Conservation (phyloP, 2,797 vertebrate species). For the Hippopotamyrus pictus region DNA sequence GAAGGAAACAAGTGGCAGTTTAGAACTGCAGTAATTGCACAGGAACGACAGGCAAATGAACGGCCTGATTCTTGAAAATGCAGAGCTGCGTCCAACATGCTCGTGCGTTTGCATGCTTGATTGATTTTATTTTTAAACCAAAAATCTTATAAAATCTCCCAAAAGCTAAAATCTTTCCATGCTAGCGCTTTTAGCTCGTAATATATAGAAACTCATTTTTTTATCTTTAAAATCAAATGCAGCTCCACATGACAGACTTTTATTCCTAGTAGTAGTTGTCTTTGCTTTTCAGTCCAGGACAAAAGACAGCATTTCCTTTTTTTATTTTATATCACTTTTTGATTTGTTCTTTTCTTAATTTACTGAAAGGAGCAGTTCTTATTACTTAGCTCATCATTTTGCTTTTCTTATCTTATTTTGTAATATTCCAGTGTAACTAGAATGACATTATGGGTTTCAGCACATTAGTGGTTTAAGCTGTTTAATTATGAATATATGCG, state of each 20-base stretch:
- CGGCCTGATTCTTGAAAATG: slow-evolving; percentile 11
- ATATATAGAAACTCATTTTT: neutral
- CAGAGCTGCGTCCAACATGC: neutral
- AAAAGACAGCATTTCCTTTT: neutral
- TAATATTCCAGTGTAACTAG: neutral
- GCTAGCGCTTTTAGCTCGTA: neutral
- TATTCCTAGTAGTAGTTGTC: neutral
- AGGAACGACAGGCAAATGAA: slow-evolving; percentile 22
- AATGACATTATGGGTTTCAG: neutral
- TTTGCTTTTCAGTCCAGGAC: neutral
- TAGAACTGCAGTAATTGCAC: slow-evolving; percentile 21
- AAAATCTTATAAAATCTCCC: neutral
- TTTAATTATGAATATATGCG: neutral
- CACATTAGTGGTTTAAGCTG: neutral
- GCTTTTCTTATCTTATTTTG: neutral
- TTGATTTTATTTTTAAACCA: neutral
- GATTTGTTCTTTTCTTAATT: neutral
- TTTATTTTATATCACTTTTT: neutral
- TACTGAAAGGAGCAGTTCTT: neutral
- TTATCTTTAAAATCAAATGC: neutral
- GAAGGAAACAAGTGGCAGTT: neutral
- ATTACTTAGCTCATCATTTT: neutral
- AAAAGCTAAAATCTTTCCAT: neutral
- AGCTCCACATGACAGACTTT: neutral
- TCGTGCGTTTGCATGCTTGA: neutral